phyloP scores from a whole-genome alignment of 1,140 invertebrate species.

The Metaphire vulgaris region DNA sequence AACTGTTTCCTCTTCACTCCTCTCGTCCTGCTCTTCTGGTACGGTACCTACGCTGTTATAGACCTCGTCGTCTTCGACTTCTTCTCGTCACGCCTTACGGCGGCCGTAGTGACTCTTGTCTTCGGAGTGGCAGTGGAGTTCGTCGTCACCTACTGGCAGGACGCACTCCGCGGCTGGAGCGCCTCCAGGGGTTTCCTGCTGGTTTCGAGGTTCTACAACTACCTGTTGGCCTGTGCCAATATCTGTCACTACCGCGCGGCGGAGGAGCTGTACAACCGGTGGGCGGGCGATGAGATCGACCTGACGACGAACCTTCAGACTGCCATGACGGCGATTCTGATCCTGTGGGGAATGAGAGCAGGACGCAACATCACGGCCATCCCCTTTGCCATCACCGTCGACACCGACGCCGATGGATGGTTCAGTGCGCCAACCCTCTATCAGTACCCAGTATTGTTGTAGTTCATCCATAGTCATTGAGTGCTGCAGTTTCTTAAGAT shows the following conservation, averaged over 20 bases:
- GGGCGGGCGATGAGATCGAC: background rate
- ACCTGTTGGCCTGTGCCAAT: conserved; percentile 18
- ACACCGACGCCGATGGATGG: conserved; percentile 5
- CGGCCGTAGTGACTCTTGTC: conserved; percentile 7
- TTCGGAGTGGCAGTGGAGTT: conserved; percentile 23
- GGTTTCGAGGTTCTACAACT: conserved; percentile 21
- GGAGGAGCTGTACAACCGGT: conserved; percentile 18
- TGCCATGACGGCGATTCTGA: conserved; percentile 17
- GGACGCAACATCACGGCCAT: conserved; percentile 16
- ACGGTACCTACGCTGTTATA: conserved; percentile 10
- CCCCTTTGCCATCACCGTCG: conserved; percentile 13
- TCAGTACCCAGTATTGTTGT: conserved; percentile 15
- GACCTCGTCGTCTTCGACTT: conserved; percentile 11
- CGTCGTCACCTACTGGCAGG: conserved; percentile 17
- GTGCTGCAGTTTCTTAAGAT: too few relatives aligned
- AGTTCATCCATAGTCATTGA: too few relatives aligned
- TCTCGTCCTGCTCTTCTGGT: conserved; percentile 20
- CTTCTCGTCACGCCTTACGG: conserved; percentile 1
- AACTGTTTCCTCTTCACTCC: conserved; percentile 27
- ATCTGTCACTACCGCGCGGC: conserved; percentile 25
- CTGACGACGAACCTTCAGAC: background rate
- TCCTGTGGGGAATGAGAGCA: conserved; percentile 16
- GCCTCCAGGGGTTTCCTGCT: background rate
- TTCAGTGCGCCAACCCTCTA: conserved; percentile 17
- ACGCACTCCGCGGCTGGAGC: background rate